Conservation (phyloP, 2,113 vertebrate species). For the Theropithecus gelada region DNA sequence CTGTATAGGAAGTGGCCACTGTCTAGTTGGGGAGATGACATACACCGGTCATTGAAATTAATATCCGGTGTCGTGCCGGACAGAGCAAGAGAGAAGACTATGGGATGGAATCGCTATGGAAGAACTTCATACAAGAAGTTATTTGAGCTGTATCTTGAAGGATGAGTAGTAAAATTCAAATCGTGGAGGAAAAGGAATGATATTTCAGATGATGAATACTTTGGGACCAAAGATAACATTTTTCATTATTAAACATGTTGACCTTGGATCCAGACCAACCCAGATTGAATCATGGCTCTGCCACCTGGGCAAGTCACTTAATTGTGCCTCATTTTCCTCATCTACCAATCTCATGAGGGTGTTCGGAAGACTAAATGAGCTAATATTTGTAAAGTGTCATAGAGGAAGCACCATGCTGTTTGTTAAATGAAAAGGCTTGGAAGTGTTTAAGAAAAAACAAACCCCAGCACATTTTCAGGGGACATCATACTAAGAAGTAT, state of each 20-base stretch:
- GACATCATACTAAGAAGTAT: not conserved
- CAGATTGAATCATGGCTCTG: slow-evolving; percentile 31
- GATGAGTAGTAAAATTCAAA: slow-evolving; percentile 29
- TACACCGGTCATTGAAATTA: not conserved
- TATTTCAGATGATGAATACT: slow-evolving; percentile 11
- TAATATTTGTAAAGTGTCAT: slow-evolving; percentile 35
- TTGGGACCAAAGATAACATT: slow-evolving; percentile 16
- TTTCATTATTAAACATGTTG: not conserved
- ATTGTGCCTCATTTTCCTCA: slow-evolving; percentile 10
- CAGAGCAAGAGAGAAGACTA: slow-evolving; percentile 5
- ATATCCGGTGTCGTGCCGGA: not conserved
- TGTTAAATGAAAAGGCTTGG: slow-evolving; percentile 16
- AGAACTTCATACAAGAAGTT: not conserved
- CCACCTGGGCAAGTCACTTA: slow-evolving; percentile 12
- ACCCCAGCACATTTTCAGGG: slow-evolving; percentile 5
- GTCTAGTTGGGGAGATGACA: slow-evolving; percentile 4
- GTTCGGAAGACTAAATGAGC: not conserved
- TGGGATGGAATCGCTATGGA: not conserved
- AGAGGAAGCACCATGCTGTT: not conserved
- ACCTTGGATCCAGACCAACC: not conserved
- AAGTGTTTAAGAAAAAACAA: slow-evolving; percentile 25
- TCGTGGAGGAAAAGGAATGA: not conserved
- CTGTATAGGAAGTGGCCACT: slow-evolving; percentile 5
- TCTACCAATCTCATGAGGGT: not conserved
- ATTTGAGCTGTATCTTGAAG: not conserved